Base-by-base conservation (phyloP, 2,113 vertebrate species). In the Proterorhinus semilunaris region DNA sequence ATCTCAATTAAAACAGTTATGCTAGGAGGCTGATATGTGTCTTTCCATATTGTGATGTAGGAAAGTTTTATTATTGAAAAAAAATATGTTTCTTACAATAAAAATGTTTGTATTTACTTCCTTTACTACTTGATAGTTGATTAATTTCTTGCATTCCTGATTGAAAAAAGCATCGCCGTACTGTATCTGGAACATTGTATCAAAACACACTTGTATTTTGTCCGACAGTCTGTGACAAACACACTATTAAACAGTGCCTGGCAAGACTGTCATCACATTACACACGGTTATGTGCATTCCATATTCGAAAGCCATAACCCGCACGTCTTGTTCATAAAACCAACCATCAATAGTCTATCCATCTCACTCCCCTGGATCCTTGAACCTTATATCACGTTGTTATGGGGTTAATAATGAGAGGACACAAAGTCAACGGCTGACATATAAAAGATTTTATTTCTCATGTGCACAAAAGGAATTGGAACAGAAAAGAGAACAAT, bases 361-460 rank as follows among this genome's bases (percentile, higher is more conserved):
- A 68, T 55, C 65, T 21, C 10, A 46, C 69, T 77, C 62, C 52
- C 53, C 11, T 0, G 69, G 59, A 84, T 82, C 81, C 82, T 86
- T 88, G 85, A 81, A 84, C 84, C 69, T 74, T 87, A 69, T 86
- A 80, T 84, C 83, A 80, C 86, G 80, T 82, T 88, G 74, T 86
- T 80, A 80, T 73, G 84, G 81, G 78, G 81, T 88, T 88, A 87
- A 91, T 85, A 87, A 90, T 83, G 86, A 91, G 76, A 65, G 81
- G 85, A 88, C 85, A 79, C 65, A 68, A 73, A 91, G 90, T 88
- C 84, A 82, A 78, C 75, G 84, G 87, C 86, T 93, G 91, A 93
- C 93, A 93, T 94, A 95, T 86, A 89, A 92, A 95, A 95, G 93
- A 94, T 62, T 92, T 95, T 95, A 95, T 96, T 96, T 94, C 83